Evolutionary conservation across 2,113 vertebrate species (phyloP), one percentile per base, ranked within the genome.

Genomic region (Potamarius usumacintae): DNA sequence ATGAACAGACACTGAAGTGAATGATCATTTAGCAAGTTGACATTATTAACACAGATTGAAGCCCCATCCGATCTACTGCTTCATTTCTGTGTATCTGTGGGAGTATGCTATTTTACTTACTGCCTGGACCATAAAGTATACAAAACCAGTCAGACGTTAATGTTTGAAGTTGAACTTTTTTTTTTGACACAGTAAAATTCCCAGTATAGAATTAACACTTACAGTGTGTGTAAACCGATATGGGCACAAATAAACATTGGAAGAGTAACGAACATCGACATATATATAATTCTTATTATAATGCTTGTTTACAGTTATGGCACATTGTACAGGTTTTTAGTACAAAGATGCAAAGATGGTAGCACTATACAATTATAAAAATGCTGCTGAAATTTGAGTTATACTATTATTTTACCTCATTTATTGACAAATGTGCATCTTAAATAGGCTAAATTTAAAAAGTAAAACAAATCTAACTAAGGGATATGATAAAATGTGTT

Each of bases 21-120:
- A 85, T 57, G 8, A 5, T 20, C 63, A 55, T 67, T 53, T 53
- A 53, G 8, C 62, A 53, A 60, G 34, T 82, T 82, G 79, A 62
- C 79, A 62, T 58, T 57, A 62, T 34, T 57, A 62, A 82, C 58
- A 82, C 79, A 82, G 79, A 30, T 14, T 82, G 57, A 62, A 82
- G 57, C 79, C 58, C 57, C 3, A 10, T 81, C 30, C 17, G 14
- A 18, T 48, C 10, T 84, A 71, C 0, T 69, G 82, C 82, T 69
- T 84, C 50, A 69, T 84, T 69, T 71, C 63, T 84, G 25, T 84
- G 50, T 67, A 62, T 55, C 25, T 71, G 48, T 81, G 58, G 79
- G 30, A 62, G 12, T 82, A 65, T 83, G 42, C 14, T 67, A 67
- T 83, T 81, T 18, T 60, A 81, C 8, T 60, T 67, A 83, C 34